Percentiles rank a stretch among this genome's conserved stretches.
Conservation (phyloP, 1,140 invertebrate genomes). For the Thalassaphorura encarpata region DNA sequence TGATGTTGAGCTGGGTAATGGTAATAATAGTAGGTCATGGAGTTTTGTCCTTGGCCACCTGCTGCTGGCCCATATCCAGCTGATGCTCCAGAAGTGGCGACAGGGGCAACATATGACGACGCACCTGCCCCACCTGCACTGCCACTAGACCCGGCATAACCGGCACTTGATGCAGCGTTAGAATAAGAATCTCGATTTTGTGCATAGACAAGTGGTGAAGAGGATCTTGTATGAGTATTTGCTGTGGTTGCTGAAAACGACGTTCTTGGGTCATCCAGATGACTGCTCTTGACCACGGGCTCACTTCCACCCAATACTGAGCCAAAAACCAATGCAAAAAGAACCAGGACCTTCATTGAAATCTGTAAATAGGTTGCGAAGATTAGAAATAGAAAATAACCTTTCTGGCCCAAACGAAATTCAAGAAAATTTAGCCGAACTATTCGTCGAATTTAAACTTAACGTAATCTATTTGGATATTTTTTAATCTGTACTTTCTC, state of each 20-base stretch:
- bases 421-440: no score
- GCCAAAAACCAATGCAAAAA: not conserved
- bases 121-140: constrained; percentile 8
- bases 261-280: constrained; percentile 5
- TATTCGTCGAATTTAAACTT: no score
- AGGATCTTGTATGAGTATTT: not conserved
- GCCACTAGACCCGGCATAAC: not conserved
- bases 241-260: not conserved
- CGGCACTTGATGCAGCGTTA: constrained; percentile 8
- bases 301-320: not conserved
- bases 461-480: no score
- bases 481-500: no score
- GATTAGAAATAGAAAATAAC: no score
- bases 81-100: not conserved
- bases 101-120: constrained; percentile 15
- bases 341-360: no score
- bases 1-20: constrained; percentile 24
- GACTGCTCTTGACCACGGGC: not conserved
- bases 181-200: constrained; percentile 28
- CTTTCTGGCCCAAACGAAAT: no score
- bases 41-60: constrained; percentile 11
- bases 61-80: constrained; percentile 1
- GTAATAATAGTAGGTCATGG: constrained; percentile 33
- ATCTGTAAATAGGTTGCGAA: not conserved
- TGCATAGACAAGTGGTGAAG: constrained; percentile 18